Conservation (phyloP, 1,140 invertebrate genomes). For the Cotesia vestalis region DNA sequence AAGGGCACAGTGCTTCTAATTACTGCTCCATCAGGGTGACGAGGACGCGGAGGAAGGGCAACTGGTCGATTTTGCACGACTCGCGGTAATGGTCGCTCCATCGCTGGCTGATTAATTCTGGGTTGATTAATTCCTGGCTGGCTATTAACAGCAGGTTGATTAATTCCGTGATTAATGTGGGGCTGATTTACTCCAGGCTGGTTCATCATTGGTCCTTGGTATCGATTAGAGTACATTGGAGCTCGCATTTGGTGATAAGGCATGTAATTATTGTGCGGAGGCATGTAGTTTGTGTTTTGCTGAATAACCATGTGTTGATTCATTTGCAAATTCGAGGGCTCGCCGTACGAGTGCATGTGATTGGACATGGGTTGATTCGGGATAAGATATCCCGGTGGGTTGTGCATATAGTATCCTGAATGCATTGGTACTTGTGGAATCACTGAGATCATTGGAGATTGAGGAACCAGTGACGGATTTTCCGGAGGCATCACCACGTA, state of each 20-base stretch:
- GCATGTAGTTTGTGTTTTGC: conserved; percentile 38
- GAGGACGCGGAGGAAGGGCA: conserved; percentile 25
- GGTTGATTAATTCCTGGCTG: too few relatives aligned
- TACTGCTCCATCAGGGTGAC: conserved; percentile 44
- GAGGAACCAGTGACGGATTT: conserved; percentile 17
- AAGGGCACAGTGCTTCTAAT: conserved; percentile 40
- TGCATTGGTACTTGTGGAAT: conserved; percentile 39
- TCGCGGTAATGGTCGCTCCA: neutral
- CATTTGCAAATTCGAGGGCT: conserved; percentile 17
- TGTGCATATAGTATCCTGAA: conserved; percentile 45
- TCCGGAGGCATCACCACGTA: conserved; percentile 32
- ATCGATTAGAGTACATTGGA: conserved; percentile 4
- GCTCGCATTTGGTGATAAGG: conserved; percentile 20
- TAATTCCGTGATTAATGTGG: too few relatives aligned
- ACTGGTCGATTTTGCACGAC: conserved; percentile 22
- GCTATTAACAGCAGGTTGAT: too few relatives aligned
- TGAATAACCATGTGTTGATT: conserved; percentile 42
- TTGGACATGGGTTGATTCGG: conserved; percentile 5
- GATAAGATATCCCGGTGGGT: conserved; percentile 31
- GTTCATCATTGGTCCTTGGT: conserved; percentile 9
- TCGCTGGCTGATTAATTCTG: neutral
- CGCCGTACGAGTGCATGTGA: conserved; percentile 2
- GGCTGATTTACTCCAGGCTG: neutral
- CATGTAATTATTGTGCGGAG: conserved; percentile 22
- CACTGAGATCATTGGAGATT: conserved; percentile 24